Evolutionary conservation across 2,888 invertebrate species (phyloP).

Genomic region (Leptura quadrifasciata): DNA sequence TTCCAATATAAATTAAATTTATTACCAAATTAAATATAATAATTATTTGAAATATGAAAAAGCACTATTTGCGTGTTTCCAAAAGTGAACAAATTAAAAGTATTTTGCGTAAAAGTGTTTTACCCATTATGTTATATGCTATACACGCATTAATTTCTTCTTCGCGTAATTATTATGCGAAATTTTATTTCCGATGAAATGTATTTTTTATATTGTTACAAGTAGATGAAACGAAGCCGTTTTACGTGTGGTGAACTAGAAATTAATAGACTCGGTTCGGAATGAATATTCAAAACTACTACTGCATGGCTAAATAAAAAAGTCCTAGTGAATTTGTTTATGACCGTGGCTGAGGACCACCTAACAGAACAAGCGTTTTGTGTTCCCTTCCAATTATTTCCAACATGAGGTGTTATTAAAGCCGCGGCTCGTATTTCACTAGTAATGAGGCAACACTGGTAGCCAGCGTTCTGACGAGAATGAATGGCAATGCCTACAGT

Average conservation of each 20-base stretch:
- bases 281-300: slow-evolving; percentile 32
- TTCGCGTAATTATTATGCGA: too few relatives aligned
- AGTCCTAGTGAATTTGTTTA: slow-evolving; percentile 38
- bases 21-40: too few relatives aligned
- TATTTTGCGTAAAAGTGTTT: too few relatives aligned
- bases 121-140: too few relatives aligned
- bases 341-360: slow-evolving; percentile 62
- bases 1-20: too few relatives aligned
- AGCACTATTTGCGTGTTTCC: too few relatives aligned
- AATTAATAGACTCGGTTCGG: slow-evolving; percentile 9
- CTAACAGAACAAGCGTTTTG: slow-evolving; percentile 71
- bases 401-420: slow-evolving; percentile 71
- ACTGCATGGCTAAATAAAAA: slow-evolving; percentile 17
- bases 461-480: slow-evolving; percentile 66
- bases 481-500: slow-evolving; percentile 61
- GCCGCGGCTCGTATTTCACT: slow-evolving; percentile 70
- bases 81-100: too few relatives aligned
- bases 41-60: too few relatives aligned
- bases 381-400: slow-evolving; percentile 71
- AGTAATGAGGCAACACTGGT: slow-evolving; percentile 71
- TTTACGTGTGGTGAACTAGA: neutral
- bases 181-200: too few relatives aligned
- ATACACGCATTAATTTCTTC: too few relatives aligned
- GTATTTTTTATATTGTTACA: neutral
- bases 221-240: neutral